A percentile compares a stretch with the other conserved stretches of the same genome.
phyloP scores from a whole-genome alignment of 2,888 invertebrate species.

The Dryomyza anilis region DNA sequence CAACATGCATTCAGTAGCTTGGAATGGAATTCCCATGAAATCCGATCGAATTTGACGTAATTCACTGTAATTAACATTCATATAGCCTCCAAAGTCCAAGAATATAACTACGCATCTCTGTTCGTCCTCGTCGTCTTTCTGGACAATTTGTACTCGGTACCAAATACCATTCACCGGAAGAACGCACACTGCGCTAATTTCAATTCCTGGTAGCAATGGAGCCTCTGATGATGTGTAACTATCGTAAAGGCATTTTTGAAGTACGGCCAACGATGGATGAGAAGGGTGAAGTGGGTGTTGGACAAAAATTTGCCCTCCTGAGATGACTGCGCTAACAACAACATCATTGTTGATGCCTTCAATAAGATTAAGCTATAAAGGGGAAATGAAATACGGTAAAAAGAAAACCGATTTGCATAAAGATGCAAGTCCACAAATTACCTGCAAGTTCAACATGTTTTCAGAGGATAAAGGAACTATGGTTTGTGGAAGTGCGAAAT shows the following conservation, averaged over 20 bases:
- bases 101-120: slow-evolving; percentile 77
- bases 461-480: slow-evolving; percentile 58
- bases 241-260: slow-evolving; percentile 81
- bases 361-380: slow-evolving; percentile 76
- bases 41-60: slow-evolving; percentile 93
- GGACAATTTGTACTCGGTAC: slow-evolving; percentile 86
- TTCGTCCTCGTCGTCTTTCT: slow-evolving; percentile 61
- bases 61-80: slow-evolving; percentile 74
- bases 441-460: slow-evolving; percentile 61
- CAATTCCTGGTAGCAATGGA: slow-evolving; percentile 75
- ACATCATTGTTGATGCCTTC: slow-evolving; percentile 94
- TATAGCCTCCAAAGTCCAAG: slow-evolving; percentile 95
- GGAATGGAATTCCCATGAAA: slow-evolving; percentile 94
- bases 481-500: slow-evolving; percentile 56
- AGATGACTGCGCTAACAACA: slow-evolving; percentile 82
- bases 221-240: slow-evolving; percentile 80
- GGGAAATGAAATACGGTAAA: no score
- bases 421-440: no score
- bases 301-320: slow-evolving; percentile 89
- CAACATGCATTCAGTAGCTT: slow-evolving; percentile 93
- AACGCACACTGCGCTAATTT: slow-evolving; percentile 87
- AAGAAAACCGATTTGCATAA: no score
- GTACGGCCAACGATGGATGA: slow-evolving; percentile 79
- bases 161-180: slow-evolving; percentile 80
- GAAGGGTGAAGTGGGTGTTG: slow-evolving; percentile 96